Evolutionary conservation across 2,888 invertebrate genomes (phyloP).

Genomic region (Lepidonotus clava): DNA sequence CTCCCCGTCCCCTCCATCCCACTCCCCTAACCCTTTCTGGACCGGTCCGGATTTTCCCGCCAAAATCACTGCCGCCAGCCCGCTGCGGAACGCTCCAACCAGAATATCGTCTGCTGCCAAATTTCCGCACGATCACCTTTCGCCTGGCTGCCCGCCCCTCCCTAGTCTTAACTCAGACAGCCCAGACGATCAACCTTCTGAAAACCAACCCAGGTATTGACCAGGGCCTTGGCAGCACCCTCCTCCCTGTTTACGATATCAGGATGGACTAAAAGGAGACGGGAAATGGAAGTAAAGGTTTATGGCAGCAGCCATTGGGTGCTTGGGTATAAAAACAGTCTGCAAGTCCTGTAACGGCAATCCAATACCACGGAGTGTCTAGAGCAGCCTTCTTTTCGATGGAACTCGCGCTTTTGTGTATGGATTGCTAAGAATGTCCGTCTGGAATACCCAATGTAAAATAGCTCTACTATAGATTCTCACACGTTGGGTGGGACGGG

Average conservation of each 20-base stretch:
- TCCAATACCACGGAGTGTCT: not conserved
- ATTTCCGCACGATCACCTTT: not conserved
- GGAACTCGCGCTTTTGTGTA: not conserved
- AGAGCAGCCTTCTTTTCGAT: not conserved
- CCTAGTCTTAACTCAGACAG: too few species aligned
- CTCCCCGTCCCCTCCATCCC: too few species aligned
- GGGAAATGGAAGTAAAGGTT: not conserved
- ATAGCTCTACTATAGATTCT: too few species aligned
- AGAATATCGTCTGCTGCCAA: slow-evolving; percentile 11
- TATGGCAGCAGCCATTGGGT: not conserved
- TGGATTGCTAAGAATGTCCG: not conserved
- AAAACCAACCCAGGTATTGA: too few species aligned
- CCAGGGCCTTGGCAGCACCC: too few species aligned
- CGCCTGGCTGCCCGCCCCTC: too few species aligned
- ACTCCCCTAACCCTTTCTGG: slow-evolving; percentile 37
- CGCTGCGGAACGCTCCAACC: too few species aligned
- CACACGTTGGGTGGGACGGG: too few species aligned
- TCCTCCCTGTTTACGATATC: not conserved
- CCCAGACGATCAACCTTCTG: too few species aligned
- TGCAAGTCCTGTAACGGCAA: not conserved
- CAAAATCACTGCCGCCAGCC: slow-evolving; percentile 21
- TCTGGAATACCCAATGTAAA: not conserved
- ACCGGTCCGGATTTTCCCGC: not conserved
- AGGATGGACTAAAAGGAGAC: not conserved
- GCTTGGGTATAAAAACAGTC: too few species aligned